These are phyloP conservation scores for Polyergus mexicanus DNA, from an alignment of 1,140 invertebrate genomes.

Conservation along the genomic window DNA sequence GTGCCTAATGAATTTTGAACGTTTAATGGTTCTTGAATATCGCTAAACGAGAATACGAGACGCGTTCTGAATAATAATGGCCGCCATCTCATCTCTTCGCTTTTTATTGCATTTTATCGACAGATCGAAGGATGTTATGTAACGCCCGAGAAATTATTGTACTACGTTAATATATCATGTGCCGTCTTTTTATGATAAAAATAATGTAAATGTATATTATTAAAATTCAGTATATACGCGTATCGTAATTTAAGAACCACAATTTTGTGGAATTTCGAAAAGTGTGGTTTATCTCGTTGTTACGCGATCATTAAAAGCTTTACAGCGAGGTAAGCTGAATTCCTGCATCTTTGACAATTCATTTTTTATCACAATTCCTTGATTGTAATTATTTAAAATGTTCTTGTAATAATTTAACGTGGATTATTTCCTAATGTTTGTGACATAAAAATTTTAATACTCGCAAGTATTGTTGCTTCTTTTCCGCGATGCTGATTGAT, in stretches of 20 bases:
- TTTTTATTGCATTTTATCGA: neutral
- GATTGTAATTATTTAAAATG: neutral
- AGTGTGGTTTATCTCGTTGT: neutral
- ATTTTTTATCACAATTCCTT: neutral
- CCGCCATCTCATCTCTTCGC: neutral
- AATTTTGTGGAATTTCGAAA: neutral
- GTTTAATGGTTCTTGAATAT: constrained; percentile 53
- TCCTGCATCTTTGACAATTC: neutral
- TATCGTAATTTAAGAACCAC: neutral
- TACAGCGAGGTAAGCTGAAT: neutral
- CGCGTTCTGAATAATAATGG: constrained; percentile 53
- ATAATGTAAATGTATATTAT: neutral
- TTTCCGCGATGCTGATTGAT: too few relatives aligned
- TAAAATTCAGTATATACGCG: neutral
- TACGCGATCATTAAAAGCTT: neutral
- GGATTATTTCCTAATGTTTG: neutral
- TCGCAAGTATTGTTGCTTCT: too few relatives aligned
- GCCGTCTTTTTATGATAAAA: neutral
- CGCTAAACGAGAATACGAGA: constrained; percentile 50
- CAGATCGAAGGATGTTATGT: neutral
- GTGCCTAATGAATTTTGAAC: constrained; percentile 64
- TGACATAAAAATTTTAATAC: neutral
- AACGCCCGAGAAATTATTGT: neutral
- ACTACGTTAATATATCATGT: neutral
- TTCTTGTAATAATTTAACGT: neutral